Percentiles rank a stretch among this genome's conserved stretches.
Conservation (phyloP, 2,797 vertebrate species). For the Gallinago nigripennis region DNA sequence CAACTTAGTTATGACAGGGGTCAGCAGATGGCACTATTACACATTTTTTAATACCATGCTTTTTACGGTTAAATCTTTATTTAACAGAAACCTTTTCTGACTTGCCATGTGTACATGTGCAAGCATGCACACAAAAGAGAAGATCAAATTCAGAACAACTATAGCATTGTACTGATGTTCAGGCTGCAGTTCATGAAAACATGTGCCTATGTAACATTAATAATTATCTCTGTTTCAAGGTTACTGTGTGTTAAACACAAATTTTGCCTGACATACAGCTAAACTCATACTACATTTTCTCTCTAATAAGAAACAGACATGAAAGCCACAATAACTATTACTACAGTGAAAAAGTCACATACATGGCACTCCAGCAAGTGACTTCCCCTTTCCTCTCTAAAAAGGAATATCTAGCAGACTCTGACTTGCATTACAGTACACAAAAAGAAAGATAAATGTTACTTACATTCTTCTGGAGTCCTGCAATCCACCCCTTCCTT, state of each 20-base stretch:
- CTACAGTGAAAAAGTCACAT: background rate
- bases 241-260: background rate
- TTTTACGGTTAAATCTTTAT: background rate
- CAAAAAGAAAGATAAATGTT: background rate
- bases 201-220: background rate
- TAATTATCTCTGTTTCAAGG: background rate
- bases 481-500: background rate
- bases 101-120: background rate
- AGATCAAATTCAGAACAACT: background rate
- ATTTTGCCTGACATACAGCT: background rate
- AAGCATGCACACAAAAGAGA: background rate
- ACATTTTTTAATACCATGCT: background rate
- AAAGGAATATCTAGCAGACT: background rate
- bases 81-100: background rate
- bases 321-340: background rate
- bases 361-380: background rate
- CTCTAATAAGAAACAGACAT: background rate
- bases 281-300: background rate
- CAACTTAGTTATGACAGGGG: background rate
- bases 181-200: background rate
- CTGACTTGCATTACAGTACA: background rate
- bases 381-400: background rate
- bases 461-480: background rate
- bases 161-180: background rate
- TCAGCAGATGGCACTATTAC: conserved; percentile 64